Evolutionary conservation across 2,888 invertebrate genomes (phyloP), one percentile per base, ranked within the genome.

Genomic region (Odontocolon sp.): DNA sequence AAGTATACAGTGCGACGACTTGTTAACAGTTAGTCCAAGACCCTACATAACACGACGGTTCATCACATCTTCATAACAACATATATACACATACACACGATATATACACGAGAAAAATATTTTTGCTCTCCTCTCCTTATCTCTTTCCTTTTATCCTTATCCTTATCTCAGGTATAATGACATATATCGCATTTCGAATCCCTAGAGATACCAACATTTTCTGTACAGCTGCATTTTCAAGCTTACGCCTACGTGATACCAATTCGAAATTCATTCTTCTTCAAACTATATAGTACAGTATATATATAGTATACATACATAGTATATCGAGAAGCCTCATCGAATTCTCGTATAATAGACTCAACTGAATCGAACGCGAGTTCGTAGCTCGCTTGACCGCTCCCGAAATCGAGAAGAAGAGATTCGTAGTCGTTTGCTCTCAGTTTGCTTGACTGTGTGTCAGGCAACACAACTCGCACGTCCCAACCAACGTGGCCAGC

Each of bases 401-500:
- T 26, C 2, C 6, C 1, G 42, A n/a, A 18, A 1, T 11, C n/a
- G 36, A 8, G 36, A 23, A 42, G 42, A 16, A 47, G 54, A 40
- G 23, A 18, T 38, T 56, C 71, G 28, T 59, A 70, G 45, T 63
- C 54, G 75, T 73, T 71, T 31, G 33, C 28, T 54, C 52, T 47
- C 40, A 66, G 52, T 38, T 33, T 16, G 28, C 64, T 69, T 42
- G 38, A 45, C 64, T 70, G 50, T 63, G 38, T 56, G 64, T 57
- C 72, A 71, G 75, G 42, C 36, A 72, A n/a, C n/a, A n/a, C n/a
- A n/a, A 66, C 79, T 64, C 74, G 75, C 71, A 66, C 72, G 78
- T 83, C 82, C 83, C 77, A 80, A 74, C 42, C 72, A 78, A 80
- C 82, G 82, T 64, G 79, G 73, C 66, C 71, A 79, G 76, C 84